A percentile compares a stretch with the other conserved stretches of the same genome.
These are phyloP conservation scores for Crypturellus undulatus DNA, from an alignment of 2,113 vertebrate species.

Conservation along the genomic window DNA sequence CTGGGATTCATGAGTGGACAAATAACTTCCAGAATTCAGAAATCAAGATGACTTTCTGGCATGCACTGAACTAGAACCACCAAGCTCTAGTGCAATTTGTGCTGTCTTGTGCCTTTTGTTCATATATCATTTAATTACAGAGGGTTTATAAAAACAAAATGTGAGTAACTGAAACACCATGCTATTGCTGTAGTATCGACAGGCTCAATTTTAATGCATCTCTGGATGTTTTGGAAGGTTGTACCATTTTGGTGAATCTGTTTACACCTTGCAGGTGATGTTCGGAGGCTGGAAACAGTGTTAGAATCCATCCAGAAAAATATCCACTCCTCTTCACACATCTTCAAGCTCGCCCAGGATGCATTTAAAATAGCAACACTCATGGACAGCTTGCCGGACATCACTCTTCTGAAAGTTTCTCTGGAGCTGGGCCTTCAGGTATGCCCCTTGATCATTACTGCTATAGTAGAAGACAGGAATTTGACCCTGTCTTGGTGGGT, in stretches of 20 bases:
- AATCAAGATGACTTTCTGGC: not conserved
- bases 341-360: slow-evolving; percentile 92
- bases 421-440: slow-evolving; percentile 88
- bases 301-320: slow-evolving; percentile 91
- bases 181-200: not conserved
- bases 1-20: not conserved
- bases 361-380: slow-evolving; percentile 90
- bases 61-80: not conserved
- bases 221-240: not conserved
- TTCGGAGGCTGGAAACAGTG: slow-evolving; percentile 92
- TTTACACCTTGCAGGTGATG: slow-evolving; percentile 85
- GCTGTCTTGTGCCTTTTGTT: not conserved
- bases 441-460: not conserved
- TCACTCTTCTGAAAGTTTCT: slow-evolving; percentile 88
- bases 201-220: not conserved
- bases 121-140: not conserved
- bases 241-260: not conserved
- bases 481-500: not conserved
- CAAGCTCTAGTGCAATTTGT: not conserved
- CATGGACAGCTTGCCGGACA: slow-evolving; percentile 88
- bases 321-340: slow-evolving; percentile 94
- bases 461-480: not conserved
- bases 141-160: not conserved
- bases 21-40: not conserved
- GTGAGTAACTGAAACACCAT: not conserved